Conservation (phyloP, 2,888 invertebrate species). For the Chrysolina americana region DNA sequence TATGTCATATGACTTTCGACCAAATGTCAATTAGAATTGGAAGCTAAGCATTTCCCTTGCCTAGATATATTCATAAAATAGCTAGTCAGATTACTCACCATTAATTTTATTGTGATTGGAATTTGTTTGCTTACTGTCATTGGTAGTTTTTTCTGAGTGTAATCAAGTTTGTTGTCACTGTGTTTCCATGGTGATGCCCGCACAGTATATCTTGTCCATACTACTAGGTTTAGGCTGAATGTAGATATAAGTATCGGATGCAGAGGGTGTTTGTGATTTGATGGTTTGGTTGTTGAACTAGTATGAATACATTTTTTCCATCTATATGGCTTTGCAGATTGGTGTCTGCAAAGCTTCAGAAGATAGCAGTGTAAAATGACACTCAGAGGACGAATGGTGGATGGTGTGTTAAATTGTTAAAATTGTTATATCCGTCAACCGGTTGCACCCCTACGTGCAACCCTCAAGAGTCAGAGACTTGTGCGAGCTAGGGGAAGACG, state of each 20-base stretch:
- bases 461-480: no score
- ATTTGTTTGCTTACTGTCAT: not conserved
- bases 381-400: no score
- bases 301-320: not conserved
- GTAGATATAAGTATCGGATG: slow-evolving; percentile 29
- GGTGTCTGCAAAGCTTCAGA: no score
- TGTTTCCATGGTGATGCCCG: slow-evolving; percentile 62
- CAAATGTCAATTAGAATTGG: slow-evolving; percentile 1
- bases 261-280: slow-evolving; percentile 19
- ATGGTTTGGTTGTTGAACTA: not conserved
- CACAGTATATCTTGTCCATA: slow-evolving; percentile 69
- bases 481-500: no score
- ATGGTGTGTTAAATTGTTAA: no score
- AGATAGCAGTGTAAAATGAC: no score
- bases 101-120: not conserved
- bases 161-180: slow-evolving; percentile 18
- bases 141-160: not conserved
- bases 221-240: slow-evolving; percentile 54
- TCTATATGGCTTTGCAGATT: no score
- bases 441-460: no score
- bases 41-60: not conserved
- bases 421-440: no score
- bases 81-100: not conserved
- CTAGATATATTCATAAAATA: no score
- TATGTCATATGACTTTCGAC: not conserved